phyloP scores from a whole-genome alignment of 2,113 vertebrate species.

The Chaetodon auriga region DNA sequence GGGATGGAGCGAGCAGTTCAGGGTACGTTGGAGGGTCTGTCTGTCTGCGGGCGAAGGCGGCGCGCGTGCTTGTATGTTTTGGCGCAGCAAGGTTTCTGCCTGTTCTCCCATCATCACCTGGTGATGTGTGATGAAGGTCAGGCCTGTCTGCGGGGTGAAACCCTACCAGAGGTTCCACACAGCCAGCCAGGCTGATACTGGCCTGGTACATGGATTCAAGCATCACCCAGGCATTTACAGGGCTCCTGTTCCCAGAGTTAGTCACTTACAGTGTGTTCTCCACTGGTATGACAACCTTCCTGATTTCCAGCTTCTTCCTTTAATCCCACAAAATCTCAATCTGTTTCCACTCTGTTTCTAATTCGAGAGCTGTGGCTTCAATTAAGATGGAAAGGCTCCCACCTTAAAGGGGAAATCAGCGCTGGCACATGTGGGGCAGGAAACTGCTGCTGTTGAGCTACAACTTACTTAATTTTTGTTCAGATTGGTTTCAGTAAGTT shows the following conservation, averaged over 20 bases:
- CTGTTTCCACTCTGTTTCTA: not conserved
- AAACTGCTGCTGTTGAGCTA: not conserved
- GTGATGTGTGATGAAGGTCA: conserved; percentile 90
- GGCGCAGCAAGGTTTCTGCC: conserved; percentile 70
- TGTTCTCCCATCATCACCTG: conserved; percentile 88
- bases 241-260: conserved; percentile 13
- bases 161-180: conserved; percentile 55
- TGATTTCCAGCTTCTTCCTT: conserved; percentile 8
- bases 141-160: conserved; percentile 76
- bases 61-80: conserved; percentile 64
- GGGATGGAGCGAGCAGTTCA: conserved; percentile 39
- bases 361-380: not conserved
- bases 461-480: not conserved
- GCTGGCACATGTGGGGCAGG: not conserved
- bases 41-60: conserved; percentile 43
- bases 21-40: not conserved
- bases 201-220: conserved; percentile 37
- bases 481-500: too few relatives aligned
- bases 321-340: not conserved
- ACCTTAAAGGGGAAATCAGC: not conserved
- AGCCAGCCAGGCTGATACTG: conserved; percentile 49
- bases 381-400: not conserved
- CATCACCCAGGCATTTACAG: conserved; percentile 44
- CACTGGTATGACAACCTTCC: conserved; percentile 1
- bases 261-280: conserved; percentile 10